phyloP scores from a whole-genome alignment of 2,113 vertebrate genomes.

The Urocolius indicus region DNA sequence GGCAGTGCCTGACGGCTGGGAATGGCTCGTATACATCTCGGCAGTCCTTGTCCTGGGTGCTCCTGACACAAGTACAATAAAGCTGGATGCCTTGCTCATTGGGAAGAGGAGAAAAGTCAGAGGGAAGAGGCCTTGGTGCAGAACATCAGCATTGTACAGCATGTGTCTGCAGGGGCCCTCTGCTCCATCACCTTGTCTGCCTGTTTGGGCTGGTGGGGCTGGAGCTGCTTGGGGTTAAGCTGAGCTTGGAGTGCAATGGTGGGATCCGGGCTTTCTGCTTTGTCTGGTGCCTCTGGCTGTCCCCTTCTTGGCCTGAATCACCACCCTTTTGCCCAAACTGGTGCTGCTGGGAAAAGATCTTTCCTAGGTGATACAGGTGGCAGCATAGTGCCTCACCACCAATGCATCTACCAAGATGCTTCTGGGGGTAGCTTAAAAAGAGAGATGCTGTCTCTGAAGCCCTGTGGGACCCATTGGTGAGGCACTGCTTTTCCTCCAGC shows the following conservation, averaged over 20 bases:
- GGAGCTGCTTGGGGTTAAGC: rapidly evolving
- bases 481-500: neutral
- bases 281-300: neutral
- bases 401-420: rapidly evolving
- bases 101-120: neutral
- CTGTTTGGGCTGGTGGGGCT: neutral
- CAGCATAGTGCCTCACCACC: neutral
- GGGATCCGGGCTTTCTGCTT: neutral
- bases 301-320: neutral
- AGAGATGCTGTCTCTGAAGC: neutral
- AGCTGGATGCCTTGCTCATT: neutral
- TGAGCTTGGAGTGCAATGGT: neutral
- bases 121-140: neutral
- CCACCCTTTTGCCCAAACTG: no score
- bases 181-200: rapidly evolving
- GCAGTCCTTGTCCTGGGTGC: no score
- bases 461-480: neutral
- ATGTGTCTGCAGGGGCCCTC: neutral
- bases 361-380: neutral
- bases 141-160: neutral
- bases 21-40: neutral
- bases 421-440: neutral
- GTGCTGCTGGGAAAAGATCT: neutral
- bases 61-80: neutral
- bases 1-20: neutral